Base-by-base conservation (phyloP, 1,140 invertebrate species). In the Zaprionus tsacasi region DNA sequence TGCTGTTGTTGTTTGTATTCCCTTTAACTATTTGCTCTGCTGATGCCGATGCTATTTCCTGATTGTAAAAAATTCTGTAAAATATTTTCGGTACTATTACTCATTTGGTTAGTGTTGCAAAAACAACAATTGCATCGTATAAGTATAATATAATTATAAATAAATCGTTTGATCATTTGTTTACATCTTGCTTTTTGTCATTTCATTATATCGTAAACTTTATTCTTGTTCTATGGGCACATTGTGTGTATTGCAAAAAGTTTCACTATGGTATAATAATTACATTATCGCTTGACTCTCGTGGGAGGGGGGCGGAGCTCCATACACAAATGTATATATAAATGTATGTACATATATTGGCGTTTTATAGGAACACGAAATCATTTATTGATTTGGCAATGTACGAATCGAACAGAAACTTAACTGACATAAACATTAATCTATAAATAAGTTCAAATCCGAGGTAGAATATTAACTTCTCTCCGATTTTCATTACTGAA, bases 41-140 rank as follows among this genome's bases (percentile, higher is more conserved):
- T 45, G 45, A 35, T 75, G 33, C 38, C 40, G 17, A 48, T 80
- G 11, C 48, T 71, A n/a, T 71, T 68, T 72, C 55, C 63, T 73
- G 60, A 65, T 81, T 89, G 85, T 79, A 85, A 81, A 80, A 83
- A 89, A 79, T 71, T 89, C 78, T 88, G 85, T 87, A 87, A 87
- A 88, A 87, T 87, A 87, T 87, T 88, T 67, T 80, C 80, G 83
- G 83, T 87, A 83, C 83, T 89, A 89, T 89, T 89, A 85, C 75
- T 69, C 70, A 15, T 45, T 78, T 65, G 64, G 57, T 71, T 76
- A 76, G 55, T 79, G 82, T 86, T 85, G 81, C 77, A 87, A 87
- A 66, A 88, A 88, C 85, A 88, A 85, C 75, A 88, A 58, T 67
- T 81, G 57, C 73, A 52, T 61, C 63, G 56, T 73, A 73, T 67